Conservation (phyloP, 1,140 invertebrate species). For the Bombus polaris region DNA sequence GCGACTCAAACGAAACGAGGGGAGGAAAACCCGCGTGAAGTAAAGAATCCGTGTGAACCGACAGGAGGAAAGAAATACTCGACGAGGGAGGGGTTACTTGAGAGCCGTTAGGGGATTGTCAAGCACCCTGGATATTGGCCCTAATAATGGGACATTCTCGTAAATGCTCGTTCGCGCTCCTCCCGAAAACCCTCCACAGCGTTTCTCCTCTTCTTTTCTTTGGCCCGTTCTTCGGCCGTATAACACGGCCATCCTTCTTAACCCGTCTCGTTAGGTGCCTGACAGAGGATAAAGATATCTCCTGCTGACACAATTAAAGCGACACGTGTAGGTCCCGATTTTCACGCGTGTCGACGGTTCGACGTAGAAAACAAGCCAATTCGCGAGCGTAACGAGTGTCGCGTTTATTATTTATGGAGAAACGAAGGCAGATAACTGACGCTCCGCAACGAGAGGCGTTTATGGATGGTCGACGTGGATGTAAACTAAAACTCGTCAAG, state of each 20-base stretch:
- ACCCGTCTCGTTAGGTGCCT: conserved; percentile 40
- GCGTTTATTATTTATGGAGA: not conserved
- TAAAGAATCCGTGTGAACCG: not conserved
- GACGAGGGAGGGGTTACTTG: not conserved
- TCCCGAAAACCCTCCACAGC: conserved; percentile 50
- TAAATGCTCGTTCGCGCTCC: conserved; percentile 64
- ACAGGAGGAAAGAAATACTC: not conserved
- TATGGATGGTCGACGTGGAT: no score
- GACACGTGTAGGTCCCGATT: not conserved
- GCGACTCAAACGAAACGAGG: not conserved
- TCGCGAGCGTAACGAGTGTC: not conserved
- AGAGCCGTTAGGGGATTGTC: conserved; percentile 63
- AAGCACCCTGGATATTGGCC: conserved; percentile 69
- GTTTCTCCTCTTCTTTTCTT: conserved; percentile 29
- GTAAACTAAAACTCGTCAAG: no score
- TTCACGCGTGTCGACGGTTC: not conserved
- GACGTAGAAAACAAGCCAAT: not conserved
- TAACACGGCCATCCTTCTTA: conserved; percentile 47
- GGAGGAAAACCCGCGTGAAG: no score
- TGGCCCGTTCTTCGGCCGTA: conserved; percentile 1
- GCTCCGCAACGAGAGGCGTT: accelerated
- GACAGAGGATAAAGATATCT: conserved; percentile 30
- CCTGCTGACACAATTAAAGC: conserved; percentile 21
- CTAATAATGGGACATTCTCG: conserved; percentile 65
- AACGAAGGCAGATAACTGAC: not conserved